These are phyloP conservation scores for Temnothorax curvispinosus DNA, from an alignment of 1,140 invertebrate species.

Conservation along the genomic window DNA sequence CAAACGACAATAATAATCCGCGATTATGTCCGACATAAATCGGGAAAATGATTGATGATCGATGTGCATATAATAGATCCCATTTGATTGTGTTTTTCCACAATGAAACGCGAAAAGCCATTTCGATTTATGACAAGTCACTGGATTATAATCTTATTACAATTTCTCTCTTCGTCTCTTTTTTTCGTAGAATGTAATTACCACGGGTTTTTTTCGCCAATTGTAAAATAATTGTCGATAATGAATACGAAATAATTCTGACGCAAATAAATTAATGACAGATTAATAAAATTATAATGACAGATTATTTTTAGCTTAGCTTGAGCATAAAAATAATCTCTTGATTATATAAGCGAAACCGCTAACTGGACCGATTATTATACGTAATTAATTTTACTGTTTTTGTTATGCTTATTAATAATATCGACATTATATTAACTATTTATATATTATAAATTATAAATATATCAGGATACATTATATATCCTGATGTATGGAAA, in stretches of 20 bases:
- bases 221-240: background rate
- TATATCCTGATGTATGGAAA: background rate
- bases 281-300: background rate
- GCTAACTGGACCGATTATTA: background rate
- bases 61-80: slow-evolving; percentile 7
- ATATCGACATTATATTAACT: background rate
- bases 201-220: background rate
- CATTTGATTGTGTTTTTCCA: background rate
- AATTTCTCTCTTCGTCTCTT: background rate
- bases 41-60: slow-evolving; percentile 37
- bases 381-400: background rate
- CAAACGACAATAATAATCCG: slow-evolving; percentile 32
- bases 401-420: slow-evolving; percentile 2
- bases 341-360: background rate
- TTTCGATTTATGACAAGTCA: background rate
- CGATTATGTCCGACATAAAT: slow-evolving; percentile 7
- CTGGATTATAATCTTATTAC: background rate
- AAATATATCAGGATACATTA: background rate
- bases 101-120: background rate
- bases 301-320: background rate
- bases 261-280: background rate
- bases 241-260: slow-evolving; percentile 12
- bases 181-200: background rate
- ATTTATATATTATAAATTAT: background rate
- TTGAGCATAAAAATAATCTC: background rate